Percentiles rank a stretch among this genome's conserved stretches.
Conservation (phyloP, 2,888 invertebrate species). For the Ichneumoninae sp. region DNA sequence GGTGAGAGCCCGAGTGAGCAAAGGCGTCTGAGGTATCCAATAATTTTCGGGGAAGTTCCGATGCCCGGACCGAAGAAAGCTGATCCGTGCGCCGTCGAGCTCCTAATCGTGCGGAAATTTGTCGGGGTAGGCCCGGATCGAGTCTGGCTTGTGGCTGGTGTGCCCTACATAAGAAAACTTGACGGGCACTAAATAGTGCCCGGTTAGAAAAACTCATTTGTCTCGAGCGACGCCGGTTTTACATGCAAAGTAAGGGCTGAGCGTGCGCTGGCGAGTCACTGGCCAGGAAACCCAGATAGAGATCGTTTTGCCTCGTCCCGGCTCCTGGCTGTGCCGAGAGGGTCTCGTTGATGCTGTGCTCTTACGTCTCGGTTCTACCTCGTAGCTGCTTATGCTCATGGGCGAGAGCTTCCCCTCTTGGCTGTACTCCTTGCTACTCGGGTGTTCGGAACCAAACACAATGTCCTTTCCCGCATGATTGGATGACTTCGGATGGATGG, state of each 20-base stretch:
- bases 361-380: slow-evolving; percentile 18
- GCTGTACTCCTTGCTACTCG: slow-evolving; percentile 21
- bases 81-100: not conserved
- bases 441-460: slow-evolving; percentile 60
- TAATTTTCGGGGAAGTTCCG: slow-evolving; percentile 78
- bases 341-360: not conserved
- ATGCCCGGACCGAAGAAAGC: not conserved
- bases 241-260: not conserved
- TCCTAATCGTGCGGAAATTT: not conserved
- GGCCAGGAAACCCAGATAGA: not conserved
- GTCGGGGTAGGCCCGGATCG: not conserved
- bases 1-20: slow-evolving; percentile 65
- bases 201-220: not conserved
- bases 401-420: slow-evolving; percentile 30
- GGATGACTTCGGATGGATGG: slow-evolving; percentile 72
- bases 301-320: not conserved
- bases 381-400: slow-evolving; percentile 15
- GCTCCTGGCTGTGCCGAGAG: not conserved
- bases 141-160: not conserved
- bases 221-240: not conserved
- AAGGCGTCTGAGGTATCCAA: slow-evolving; percentile 72
- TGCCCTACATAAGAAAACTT: not conserved
- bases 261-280: not conserved
- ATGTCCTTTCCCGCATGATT: slow-evolving; percentile 77
- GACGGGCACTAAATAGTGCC: not conserved